Evolutionary conservation across 2,797 vertebrate genomes (phyloP).

Genomic region (Argya squamiceps): DNA sequence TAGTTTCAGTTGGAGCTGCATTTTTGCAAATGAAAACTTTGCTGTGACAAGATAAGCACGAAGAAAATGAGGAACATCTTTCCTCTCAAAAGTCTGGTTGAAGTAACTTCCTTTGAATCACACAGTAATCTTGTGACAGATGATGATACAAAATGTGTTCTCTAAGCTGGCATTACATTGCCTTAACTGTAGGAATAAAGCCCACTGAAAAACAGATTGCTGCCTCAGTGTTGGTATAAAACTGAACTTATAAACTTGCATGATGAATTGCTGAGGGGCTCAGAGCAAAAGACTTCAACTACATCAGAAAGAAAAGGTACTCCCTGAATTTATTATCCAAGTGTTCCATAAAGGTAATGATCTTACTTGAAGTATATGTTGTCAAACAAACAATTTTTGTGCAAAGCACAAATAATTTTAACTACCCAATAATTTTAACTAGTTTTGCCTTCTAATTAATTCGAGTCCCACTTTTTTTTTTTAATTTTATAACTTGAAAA

Average conservation of each 20-base stretch:
- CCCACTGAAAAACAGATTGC: constrained; percentile 22
- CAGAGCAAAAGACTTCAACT: not conserved
- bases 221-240: not conserved
- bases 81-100: constrained; percentile 8
- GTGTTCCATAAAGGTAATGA: not conserved
- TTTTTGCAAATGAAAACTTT: constrained; percentile 28
- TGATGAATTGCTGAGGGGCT: not conserved
- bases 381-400: not conserved
- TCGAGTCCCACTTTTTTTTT: accelerated
- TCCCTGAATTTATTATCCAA: not conserved
- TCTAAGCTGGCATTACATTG: not conserved
- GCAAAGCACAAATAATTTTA: not conserved
- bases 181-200: constrained; percentile 15
- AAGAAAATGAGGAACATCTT: constrained; percentile 20
- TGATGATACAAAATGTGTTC: constrained; percentile 21
- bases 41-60: constrained; percentile 2
- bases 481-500: not conserved
- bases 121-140: constrained; percentile 18
- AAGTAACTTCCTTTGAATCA: constrained; percentile 43
- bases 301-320: not conserved
- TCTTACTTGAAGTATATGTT: not conserved
- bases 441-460: not conserved
- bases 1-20: not conserved
- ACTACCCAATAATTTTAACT: not conserved
- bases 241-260: constrained; percentile 12